These are phyloP conservation scores for Acleris sparsana DNA, from an alignment of 2,888 invertebrate genomes.

Conservation along the genomic window DNA sequence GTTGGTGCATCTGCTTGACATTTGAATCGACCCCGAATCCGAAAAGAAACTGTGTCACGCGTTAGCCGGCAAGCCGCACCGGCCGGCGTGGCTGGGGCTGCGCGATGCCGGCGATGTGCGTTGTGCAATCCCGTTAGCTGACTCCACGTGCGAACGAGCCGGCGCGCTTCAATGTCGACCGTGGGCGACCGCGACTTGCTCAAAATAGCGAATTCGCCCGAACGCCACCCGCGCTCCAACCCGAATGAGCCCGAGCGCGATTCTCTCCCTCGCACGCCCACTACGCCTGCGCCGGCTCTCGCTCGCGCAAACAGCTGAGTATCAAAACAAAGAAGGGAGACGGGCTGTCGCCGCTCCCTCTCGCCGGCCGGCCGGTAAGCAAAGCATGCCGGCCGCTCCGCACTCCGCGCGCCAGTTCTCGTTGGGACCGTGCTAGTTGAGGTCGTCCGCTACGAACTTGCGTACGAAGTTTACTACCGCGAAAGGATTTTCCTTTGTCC, in stretches of 20 bases:
- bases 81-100: constrained; percentile 48
- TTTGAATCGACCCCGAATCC: constrained; percentile 83
- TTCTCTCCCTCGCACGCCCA: constrained; percentile 54
- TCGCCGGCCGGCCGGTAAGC: constrained; percentile 81
- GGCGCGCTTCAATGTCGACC: constrained; percentile 80
- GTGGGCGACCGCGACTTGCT: constrained; percentile 68
- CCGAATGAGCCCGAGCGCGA: constrained; percentile 43
- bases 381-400: constrained; percentile 60
- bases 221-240: constrained; percentile 42
- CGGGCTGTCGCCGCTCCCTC: constrained; percentile 78
- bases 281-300: constrained; percentile 55
- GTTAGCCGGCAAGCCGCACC: constrained; percentile 67
- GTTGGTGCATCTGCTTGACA: constrained; percentile 82
- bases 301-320: constrained; percentile 79
- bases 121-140: constrained; percentile 81
- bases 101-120: constrained; percentile 56
- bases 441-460: constrained; percentile 73
- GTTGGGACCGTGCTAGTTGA: constrained; percentile 73
- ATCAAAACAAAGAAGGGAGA: constrained; percentile 83
- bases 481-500: constrained; percentile 82
- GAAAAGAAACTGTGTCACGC: constrained; percentile 83
- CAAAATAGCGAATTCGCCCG: constrained; percentile 36
- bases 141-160: constrained; percentile 75
- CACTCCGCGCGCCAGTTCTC: constrained; percentile 76
- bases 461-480: constrained; percentile 77